Base-by-base conservation (phyloP, 1,140 invertebrate species). In the Parasteatoda tepidariorum region DNA sequence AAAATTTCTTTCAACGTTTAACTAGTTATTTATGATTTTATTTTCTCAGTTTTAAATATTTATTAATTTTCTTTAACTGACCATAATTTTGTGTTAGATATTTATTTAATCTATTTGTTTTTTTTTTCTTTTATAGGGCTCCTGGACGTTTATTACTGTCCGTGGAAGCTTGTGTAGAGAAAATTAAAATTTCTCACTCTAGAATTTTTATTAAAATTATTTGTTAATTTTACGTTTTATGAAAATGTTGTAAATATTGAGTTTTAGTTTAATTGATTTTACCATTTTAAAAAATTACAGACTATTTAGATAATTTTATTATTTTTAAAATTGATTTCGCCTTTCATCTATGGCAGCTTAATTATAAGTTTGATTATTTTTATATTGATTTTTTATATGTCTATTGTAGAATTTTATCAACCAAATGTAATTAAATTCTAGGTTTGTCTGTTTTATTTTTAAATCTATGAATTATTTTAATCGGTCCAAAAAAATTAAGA, bases 71-170 rank as follows among this genome's bases (percentile, higher is more conserved):
- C 18, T 48, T 48, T 48, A 48, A 13, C 18, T 48, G 38, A 48
- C 9, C 4, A 48, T 48, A 4, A 48, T 48, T 48, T 2, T 18
- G 18, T 48, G 1, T 48, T 13, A 2, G 1, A 48, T 48, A 48
- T 48, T 13, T 48, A 48, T 4, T 48, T 48, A 13, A 48, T 48
- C 7, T 38, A 11, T 22, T 61, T 48, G 59, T 54, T 7, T 7
- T 31, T 62, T 31, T 64, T 33, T 3, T 30, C 31, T 55, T 5
- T 26, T 38, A 34, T 33, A 78, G 74, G 74, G 74, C 11, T 66
- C 61, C 28, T 78, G 74, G 74, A 66, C 38, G 30, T 57, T 66
- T 31, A 33, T 78, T 33, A 66, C 74, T 15, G 30, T 78, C 1
- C 28, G 74, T 54, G 74, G 74, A 11, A 62, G 61, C 22, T 11